A percentile compares a stretch with the other conserved stretches of the same genome.
Conservation (phyloP, 2,888 invertebrate species). For the Dryobotodes eremita region DNA sequence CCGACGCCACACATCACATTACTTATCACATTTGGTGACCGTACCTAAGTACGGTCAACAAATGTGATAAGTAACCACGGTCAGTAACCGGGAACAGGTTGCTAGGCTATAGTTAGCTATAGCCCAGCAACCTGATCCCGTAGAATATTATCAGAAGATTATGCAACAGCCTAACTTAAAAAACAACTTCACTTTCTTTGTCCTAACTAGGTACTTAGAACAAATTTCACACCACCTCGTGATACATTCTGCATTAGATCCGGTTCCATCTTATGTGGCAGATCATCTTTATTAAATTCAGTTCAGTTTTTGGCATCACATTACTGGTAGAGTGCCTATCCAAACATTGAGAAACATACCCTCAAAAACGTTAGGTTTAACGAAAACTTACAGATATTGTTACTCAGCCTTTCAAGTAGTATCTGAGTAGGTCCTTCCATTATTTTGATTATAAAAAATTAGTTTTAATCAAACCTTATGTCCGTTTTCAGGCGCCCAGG, state of each 20-base stretch:
- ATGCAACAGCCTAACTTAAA: neutral
- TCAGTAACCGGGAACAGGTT: too few relatives aligned
- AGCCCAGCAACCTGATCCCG: too few relatives aligned
- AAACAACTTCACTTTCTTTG: too few relatives aligned
- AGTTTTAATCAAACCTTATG: neutral
- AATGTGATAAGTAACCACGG: too few relatives aligned
- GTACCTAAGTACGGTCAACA: too few relatives aligned
- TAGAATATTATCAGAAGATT: neutral
- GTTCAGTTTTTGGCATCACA: neutral
- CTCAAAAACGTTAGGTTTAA: neutral
- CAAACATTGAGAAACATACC: neutral
- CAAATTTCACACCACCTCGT: neutral
- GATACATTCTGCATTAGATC: neutral
- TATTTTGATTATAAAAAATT: neutral
- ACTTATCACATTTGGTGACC: too few relatives aligned
- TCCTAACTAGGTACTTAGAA: neutral
- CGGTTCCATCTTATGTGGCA: neutral
- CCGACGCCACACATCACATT: too few relatives aligned
- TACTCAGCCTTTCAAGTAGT: too few relatives aligned
- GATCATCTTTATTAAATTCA: neutral
- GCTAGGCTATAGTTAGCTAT: too few relatives aligned
- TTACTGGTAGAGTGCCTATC: neutral
- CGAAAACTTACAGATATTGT: too few relatives aligned
- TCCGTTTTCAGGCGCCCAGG: constrained; percentile 91
- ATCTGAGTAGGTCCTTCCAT: neutral